Percentiles rank a stretch among this genome's conserved stretches.
Evolutionary conservation across 2,797 vertebrate genomes (phyloP).

Genomic region (Thripadectes ignobilis): DNA sequence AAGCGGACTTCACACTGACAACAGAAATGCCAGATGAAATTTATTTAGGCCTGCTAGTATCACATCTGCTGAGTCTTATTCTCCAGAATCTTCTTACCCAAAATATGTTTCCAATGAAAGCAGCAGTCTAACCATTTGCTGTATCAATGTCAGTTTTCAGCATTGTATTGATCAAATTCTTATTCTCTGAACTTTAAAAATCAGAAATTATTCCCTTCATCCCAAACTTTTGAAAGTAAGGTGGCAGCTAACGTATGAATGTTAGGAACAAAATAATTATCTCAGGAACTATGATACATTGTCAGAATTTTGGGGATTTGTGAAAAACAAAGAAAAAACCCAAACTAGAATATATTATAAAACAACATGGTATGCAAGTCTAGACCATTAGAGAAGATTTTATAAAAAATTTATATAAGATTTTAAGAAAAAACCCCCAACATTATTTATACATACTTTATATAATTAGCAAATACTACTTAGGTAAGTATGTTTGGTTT

Average conservation of each 20-base stretch:
- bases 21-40: conserved; percentile 78
- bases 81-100: conserved; percentile 70
- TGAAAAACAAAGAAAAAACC: neutral
- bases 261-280: neutral
- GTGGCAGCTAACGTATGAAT: neutral
- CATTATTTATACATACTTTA: accelerated
- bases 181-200: neutral
- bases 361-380: neutral
- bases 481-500: neutral
- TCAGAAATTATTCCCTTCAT: conserved; percentile 5
- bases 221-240: neutral
- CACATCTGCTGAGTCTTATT: conserved; percentile 71
- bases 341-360: neutral
- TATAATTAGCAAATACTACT: neutral
- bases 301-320: neutral
- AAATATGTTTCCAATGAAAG: conserved; percentile 49
- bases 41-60: conserved; percentile 72
- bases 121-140: conserved; percentile 38
- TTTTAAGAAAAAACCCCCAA: neutral
- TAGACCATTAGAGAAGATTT: neutral
- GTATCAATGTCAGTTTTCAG: conserved; percentile 23
- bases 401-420: too few relatives aligned
- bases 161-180: conserved; percentile 6
- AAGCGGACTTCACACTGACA: conserved; percentile 78
- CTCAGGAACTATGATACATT: neutral